Base-by-base conservation (phyloP, 1,140 invertebrate species). In the Vollenhovia emeryi region DNA sequence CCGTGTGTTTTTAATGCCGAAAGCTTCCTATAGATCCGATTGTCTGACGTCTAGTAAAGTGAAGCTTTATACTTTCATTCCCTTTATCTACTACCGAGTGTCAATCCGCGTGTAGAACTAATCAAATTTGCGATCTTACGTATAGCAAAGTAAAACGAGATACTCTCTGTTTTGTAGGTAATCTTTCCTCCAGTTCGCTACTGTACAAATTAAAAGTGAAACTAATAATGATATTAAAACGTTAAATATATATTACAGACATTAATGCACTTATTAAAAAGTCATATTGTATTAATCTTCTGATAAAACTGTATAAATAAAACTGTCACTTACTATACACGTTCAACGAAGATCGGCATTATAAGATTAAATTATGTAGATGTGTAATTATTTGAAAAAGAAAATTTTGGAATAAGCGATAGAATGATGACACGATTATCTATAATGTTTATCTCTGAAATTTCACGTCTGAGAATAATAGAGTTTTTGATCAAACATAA, bases 1-100 rank as follows among this genome's bases (percentile, higher is more conserved):
- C 33, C 75, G 59, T 79, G 59, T 79, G 60, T 79, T 79, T 79
- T 79, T 79, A 79, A 79, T 66, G 43, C 43, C 75, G 45, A 79
- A 68, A 79, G 43, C 75, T 68, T 21, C n/a, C 75, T 79, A 79
- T 52, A 68, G 30, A 79, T 79, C 60, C 75, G 45, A 68, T 79
- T 79, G 75, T 79, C 45, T 64, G 40, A 36, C 15, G 21, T 66
- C 8, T 50, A 18, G 30, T 50, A 78, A 78, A 66, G 59, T 66
- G 59, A 78, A 78, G 75, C 75, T 79, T 50, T 48, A 50, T 21
- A 21, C 40, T 68, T 79, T 79, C 30, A 52, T 52, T 50, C 21
- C 43, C 9, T 13, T 79, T 24, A 27, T 18, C 18, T 30, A 45
- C 55, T 62, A n/a, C 24, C 24, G 18, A 59, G 55, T 76, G 36